A percentile compares a stretch with the other conserved stretches of the same genome.
Conservation (phyloP, 2,113 vertebrate species). For the Odontophorus gujanensis region DNA sequence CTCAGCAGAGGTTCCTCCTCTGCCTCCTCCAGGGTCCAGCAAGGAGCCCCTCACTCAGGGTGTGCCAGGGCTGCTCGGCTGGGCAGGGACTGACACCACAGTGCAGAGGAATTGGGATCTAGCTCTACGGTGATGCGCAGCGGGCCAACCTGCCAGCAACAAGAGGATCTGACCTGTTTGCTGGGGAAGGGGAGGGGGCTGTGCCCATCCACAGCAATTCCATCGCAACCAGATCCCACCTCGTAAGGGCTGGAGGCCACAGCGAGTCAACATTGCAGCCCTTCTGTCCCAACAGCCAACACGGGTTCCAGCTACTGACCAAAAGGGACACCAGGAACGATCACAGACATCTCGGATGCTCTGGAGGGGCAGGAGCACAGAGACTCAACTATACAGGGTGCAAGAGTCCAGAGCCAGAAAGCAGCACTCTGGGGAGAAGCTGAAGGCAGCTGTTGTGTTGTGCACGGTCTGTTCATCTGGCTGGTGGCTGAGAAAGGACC, state of each 20-base stretch:
- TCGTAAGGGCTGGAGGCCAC: constrained; percentile 28
- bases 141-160: neutral
- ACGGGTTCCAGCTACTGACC: constrained; percentile 53
- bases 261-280: constrained; percentile 18
- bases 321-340: constrained; percentile 53
- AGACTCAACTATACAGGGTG: constrained; percentile 68
- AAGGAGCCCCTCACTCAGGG: neutral
- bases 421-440: constrained; percentile 33
- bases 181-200: neutral
- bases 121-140: neutral
- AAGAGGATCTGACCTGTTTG: neutral
- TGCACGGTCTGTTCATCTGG: constrained; percentile 77
- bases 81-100: rapidly evolving
- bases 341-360: constrained; percentile 61
- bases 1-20: neutral
- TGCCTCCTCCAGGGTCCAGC: neutral
- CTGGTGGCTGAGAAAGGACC: constrained; percentile 86
- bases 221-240: constrained; percentile 35
- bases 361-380: constrained; percentile 66
- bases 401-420: constrained; percentile 35
- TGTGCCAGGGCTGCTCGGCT: rapidly evolving
- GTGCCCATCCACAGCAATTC: neutral
- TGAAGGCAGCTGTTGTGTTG: constrained; percentile 27
- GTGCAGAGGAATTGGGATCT: neutral
- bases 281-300: constrained; percentile 40